Percentiles rank a stretch among this genome's conserved stretches.
These are phyloP conservation scores for Vidua macroura DNA, from an alignment of 2,113 vertebrate species.

Conservation along the genomic window DNA sequence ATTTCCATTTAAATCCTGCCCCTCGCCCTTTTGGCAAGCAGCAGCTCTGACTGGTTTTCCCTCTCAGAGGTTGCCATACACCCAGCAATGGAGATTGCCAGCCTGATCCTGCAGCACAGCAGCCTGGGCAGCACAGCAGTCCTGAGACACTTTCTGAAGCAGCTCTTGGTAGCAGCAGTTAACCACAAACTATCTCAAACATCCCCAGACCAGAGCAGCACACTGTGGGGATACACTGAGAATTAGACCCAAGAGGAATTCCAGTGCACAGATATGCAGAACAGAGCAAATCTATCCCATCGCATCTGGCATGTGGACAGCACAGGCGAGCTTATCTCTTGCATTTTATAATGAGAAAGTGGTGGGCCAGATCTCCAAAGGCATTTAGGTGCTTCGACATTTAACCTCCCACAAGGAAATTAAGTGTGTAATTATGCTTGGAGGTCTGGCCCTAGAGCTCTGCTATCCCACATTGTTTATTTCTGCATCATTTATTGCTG, in stretches of 20 bases:
- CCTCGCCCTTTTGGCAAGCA: rapidly evolving
- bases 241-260: conserved; percentile 23
- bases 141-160: neutral
- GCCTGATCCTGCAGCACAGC: neutral
- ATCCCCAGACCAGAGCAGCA: neutral
- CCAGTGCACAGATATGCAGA: neutral
- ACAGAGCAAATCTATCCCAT: neutral
- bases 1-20: neutral
- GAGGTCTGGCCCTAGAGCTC: conserved; percentile 27
- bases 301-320: neutral
- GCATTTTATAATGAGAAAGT: conserved; percentile 57
- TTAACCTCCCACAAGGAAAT: conserved; percentile 55
- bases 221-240: neutral
- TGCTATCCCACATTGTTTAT: conserved; percentile 12
- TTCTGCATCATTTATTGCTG: conserved; percentile 26
- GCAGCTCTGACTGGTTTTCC: neutral
- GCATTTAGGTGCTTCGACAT: conserved; percentile 54
- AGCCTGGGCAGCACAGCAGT: neutral
- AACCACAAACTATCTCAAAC: neutral
- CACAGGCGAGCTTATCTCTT: conserved; percentile 44
- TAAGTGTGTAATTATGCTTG: conserved; percentile 11
- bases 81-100: neutral
- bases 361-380: conserved; percentile 52
- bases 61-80: rapidly evolving
- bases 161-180: neutral